These are phyloP conservation scores for Coranthus polyacanthus DNA, from an alignment of 2,797 vertebrate species.

Conservation along the genomic window DNA sequence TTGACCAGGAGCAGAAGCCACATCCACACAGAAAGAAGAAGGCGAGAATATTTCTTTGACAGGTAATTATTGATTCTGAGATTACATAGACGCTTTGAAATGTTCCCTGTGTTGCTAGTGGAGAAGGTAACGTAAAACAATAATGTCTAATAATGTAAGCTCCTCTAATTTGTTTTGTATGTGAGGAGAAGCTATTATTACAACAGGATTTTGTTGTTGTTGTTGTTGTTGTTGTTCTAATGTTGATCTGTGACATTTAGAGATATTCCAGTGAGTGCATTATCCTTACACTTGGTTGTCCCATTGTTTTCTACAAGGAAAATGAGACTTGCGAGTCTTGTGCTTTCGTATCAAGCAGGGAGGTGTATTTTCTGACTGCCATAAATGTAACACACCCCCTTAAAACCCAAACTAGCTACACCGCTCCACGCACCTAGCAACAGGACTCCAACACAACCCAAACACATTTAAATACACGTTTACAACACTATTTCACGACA, in stretches of 20 bases:
- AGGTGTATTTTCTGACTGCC: slow-evolving; percentile 48
- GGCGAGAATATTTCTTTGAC: not conserved
- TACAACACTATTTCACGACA: slow-evolving; percentile 15
- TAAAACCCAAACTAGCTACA: slow-evolving; percentile 33
- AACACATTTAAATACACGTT: slow-evolving; percentile 21
- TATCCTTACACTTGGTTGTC: not conserved
- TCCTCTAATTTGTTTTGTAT: too few relatives aligned
- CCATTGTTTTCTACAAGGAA: too few relatives aligned
- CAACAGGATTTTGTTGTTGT: too few relatives aligned
- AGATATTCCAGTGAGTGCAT: not conserved
- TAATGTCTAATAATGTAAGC: too few relatives aligned
- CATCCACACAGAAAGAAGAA: slow-evolving; percentile 3
- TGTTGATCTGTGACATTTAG: slow-evolving; percentile 4
- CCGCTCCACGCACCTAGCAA: slow-evolving; percentile 41
- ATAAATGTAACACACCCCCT: slow-evolving; percentile 78
- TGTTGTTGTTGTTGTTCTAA: too few relatives aligned
- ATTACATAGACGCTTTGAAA: too few relatives aligned
- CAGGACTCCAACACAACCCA: slow-evolving; percentile 22
- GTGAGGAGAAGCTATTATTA: too few relatives aligned
- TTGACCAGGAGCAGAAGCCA: slow-evolving; percentile 17
- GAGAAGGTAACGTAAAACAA: too few relatives aligned
- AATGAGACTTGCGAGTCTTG: not conserved
- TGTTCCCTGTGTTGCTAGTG: too few relatives aligned
- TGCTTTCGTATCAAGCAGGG: too few relatives aligned
- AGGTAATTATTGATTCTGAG: too few relatives aligned